Evolutionary conservation across 2,888 invertebrate species (phyloP).

Genomic region (Muschampia plurimacula): DNA sequence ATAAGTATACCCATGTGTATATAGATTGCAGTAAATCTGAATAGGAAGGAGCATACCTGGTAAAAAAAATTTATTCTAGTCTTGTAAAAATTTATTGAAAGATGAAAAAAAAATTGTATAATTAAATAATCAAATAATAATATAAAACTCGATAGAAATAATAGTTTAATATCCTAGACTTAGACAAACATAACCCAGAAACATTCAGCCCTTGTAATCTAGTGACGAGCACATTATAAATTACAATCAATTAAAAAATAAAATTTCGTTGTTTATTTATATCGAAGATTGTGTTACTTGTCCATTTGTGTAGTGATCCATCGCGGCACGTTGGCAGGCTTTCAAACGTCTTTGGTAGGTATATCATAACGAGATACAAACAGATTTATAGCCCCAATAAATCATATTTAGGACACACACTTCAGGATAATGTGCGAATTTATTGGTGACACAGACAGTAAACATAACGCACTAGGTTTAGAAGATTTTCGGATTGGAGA

Average conservation of each 20-base stretch:
- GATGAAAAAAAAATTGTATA: too few relatives aligned
- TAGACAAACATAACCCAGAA: too few relatives aligned
- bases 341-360: conserved; percentile 69
- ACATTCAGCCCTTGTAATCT: too few relatives aligned
- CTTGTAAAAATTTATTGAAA: too few relatives aligned
- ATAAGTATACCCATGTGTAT: too few relatives aligned
- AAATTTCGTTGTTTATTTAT: conserved; percentile 33
- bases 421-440: conserved; percentile 57
- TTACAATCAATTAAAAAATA: conserved; percentile 14
- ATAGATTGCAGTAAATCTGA: too few relatives aligned
- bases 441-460: conserved; percentile 46
- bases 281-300: conserved; percentile 14
- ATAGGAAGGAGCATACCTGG: too few relatives aligned
- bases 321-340: conserved; percentile 69
- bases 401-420: conserved; percentile 70
- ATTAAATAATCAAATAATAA: too few relatives aligned
- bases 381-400: conserved; percentile 72
- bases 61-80: too few relatives aligned
- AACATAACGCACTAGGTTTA: conserved; percentile 38
- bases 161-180: too few relatives aligned
- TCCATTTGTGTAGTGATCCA: background rate
- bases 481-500: conserved; percentile 9
- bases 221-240: background rate
- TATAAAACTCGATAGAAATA: too few relatives aligned
- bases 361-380: conserved; percentile 67